Base-by-base conservation (phyloP, 2,888 invertebrate species). In the Polydrusus tereticollis region DNA sequence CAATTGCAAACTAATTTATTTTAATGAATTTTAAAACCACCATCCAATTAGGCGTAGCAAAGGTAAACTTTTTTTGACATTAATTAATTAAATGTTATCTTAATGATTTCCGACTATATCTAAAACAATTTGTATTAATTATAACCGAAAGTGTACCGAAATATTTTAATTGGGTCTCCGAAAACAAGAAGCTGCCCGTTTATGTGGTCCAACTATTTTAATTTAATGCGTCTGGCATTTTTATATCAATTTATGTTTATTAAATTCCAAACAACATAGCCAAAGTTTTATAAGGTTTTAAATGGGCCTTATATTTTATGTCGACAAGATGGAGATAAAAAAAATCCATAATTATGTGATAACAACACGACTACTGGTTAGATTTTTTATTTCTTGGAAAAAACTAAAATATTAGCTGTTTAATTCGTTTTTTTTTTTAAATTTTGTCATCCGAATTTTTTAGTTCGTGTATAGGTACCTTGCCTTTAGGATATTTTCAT, bases 41-140 rank as follows among this genome's bases (percentile, higher is more conserved):
- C 29, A 63, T n/a, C 63, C 69, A 69, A 69, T 69, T 69, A 69
- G 69, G 62, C 26, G 26, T 29, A 65, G 55, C 65, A 65, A 55
- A 65, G 29, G 47, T 59, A 41, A 58, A 41, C 57, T 63, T 67
- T 66, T 66, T 71, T 58, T 20, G 33, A 43, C 63, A 69, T 60
- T 43, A 62, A 70, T 68, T 70, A 67, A 73, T 64, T 62, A 65
- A 69, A 73, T 75, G 73, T 77, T 75, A 78, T 78, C 77, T 76
- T 73, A 75, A 75, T 73, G 77, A 78, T 79, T 78, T 77, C 75
- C 74, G 70, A 73, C 75, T 76, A 77, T 79, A 78, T 79, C 79
- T 77, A 64, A 71, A 77, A 80, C 81, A 82, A 82, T 82, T 82
- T 82, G 82, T 82, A 82, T 82, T 82, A 82, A 82, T 82, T 82